Evolutionary conservation across 2,888 invertebrate species (phyloP).

Genomic region (Aelia acuminata): DNA sequence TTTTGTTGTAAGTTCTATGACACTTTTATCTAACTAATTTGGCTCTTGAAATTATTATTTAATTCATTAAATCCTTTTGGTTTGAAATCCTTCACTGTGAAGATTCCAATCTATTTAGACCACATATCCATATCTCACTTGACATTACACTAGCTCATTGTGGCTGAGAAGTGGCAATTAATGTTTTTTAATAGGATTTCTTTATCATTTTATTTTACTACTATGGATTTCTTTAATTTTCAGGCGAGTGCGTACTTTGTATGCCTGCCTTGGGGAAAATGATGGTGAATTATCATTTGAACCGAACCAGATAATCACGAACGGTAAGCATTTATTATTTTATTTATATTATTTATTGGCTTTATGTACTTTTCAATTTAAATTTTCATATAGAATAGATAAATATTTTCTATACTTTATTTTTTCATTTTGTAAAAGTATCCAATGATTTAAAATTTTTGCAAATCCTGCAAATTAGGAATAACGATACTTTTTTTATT

Average conservation of each 20-base stretch:
- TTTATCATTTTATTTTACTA: background rate
- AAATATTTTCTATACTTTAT: background rate
- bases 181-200: background rate
- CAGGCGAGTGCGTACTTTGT: slow-evolving; percentile 92
- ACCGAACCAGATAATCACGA: slow-evolving; percentile 97
- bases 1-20: background rate
- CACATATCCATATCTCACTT: too few species aligned
- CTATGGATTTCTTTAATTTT: slow-evolving; percentile 66
- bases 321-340: slow-evolving; percentile 77
- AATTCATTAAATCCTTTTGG: too few species aligned
- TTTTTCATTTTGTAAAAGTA: too few species aligned
- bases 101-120: too few species aligned
- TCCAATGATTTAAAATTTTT: too few species aligned
- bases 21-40: too few species aligned
- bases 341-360: background rate
- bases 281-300: slow-evolving; percentile 98
- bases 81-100: too few species aligned
- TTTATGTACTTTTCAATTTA: background rate
- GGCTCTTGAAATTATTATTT: too few species aligned
- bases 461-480: too few species aligned
- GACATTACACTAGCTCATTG: too few species aligned
- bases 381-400: background rate
- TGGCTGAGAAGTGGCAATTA: slow-evolving; percentile 53
- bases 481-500: too few species aligned
- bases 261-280: slow-evolving; percentile 96